Percentiles rank a stretch among this genome's conserved stretches.
phyloP scores from a whole-genome alignment of 2,797 vertebrate genomes.

The Lepus townsendii region DNA sequence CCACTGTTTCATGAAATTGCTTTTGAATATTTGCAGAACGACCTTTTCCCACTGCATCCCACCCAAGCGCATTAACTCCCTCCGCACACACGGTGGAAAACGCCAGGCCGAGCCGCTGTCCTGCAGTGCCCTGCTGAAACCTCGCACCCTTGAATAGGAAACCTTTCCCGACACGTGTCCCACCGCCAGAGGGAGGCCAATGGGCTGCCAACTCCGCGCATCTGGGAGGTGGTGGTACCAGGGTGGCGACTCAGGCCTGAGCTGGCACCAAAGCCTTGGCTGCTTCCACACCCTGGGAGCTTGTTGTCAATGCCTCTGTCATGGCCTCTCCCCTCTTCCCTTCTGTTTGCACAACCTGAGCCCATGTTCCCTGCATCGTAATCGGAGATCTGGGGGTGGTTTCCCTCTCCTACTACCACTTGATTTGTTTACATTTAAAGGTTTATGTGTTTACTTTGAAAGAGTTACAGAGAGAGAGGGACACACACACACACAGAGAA shows the following conservation, averaged over 20 bases:
- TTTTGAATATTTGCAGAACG: slow-evolving; percentile 51
- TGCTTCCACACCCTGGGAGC: background rate
- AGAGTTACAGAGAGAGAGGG: too few relatives aligned
- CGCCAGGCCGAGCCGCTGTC: fast-evolving
- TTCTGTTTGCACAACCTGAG: background rate
- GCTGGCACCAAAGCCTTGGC: background rate
- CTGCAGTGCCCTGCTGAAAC: background rate
- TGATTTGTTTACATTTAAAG: too few relatives aligned
- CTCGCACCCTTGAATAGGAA: background rate
- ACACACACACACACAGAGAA: too few relatives aligned
- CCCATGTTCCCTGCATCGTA: background rate
- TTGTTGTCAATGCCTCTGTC: background rate
- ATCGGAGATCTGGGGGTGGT: background rate
- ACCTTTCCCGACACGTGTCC: background rate
- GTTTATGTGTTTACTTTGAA: too few relatives aligned
- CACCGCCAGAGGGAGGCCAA: background rate
- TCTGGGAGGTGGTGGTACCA: background rate
- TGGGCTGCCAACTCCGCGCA: background rate
- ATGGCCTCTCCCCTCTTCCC: background rate
- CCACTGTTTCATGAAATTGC: slow-evolving; percentile 31
- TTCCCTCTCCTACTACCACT: too few relatives aligned
- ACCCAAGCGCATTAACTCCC: background rate
- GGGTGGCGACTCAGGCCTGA: background rate
- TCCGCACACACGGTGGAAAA: background rate
- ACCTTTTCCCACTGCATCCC: slow-evolving; percentile 12